Evolutionary conservation across 2,888 invertebrate species (phyloP), one percentile per base, ranked within the genome.

Genomic region (Thymelicus lineola): DNA sequence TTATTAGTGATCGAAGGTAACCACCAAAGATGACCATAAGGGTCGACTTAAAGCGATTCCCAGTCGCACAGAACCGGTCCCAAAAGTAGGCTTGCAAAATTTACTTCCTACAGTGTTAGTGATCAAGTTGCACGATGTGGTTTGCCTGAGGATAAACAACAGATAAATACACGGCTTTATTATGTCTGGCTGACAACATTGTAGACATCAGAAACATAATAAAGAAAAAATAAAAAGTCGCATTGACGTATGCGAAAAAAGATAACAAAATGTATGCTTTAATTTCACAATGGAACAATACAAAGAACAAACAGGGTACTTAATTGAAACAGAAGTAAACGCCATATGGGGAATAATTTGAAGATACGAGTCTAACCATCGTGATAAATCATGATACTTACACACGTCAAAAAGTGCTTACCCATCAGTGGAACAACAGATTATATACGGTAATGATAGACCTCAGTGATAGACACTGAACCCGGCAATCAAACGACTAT

Each of bases 1-100:
- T n/a, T n/a, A n/a, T n/a, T n/a, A n/a, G n/a, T n/a, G n/a, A n/a
- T n/a, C n/a, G n/a, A n/a, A n/a, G n/a, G n/a, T 50, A 65, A 35
- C 57, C 10, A 58, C 28, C n/a, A 5, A 15, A 53, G 59, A 60
- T 35, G 17, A 66, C 60, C 60, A 59, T 77, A 76, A 78, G 75
- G 75, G 74, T 74, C 75, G 79, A 82, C 80, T 82, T 62, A 74
- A 79, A 78, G 81, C 84, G 84, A 84, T 84, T 85, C 85, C 81
- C 83, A 83, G 69, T 53, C 75, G 72, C 76, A 72, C 75, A 73
- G 78, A 91, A 92, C 92, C 90, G 89, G 92, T 91, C 85, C 82
- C 74, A 81, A 85, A 89, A 85, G 88, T 89, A 86, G 87, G 87
- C 87, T 89, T 86, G 90, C 90, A 85, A 91, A 90, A 89, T 88